Conservation (phyloP, 2,113 vertebrate species). For the Fregetta grallaria region DNA sequence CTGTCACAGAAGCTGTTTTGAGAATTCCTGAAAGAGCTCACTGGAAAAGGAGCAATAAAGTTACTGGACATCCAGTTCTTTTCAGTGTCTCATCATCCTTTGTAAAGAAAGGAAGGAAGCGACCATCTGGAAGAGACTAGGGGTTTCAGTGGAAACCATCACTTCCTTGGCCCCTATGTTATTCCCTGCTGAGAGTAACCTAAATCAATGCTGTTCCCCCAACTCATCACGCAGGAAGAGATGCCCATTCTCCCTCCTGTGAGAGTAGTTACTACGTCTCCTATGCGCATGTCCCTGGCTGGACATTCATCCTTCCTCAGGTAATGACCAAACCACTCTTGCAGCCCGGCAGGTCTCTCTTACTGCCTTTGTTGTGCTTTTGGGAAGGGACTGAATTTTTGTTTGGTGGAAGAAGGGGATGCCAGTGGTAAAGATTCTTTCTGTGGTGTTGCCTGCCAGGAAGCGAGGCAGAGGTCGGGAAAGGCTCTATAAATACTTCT, state of each 20-base stretch:
- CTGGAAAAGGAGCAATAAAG: neutral
- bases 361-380: neutral
- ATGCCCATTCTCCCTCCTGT: neutral
- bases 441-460: conserved; percentile 49
- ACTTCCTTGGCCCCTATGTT: neutral
- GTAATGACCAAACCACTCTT: neutral
- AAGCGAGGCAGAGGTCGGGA: conserved; percentile 40
- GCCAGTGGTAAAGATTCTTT: conserved; percentile 47
- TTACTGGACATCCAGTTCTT: neutral
- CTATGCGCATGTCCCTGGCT: neutral
- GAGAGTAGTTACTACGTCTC: neutral
- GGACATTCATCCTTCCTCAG: neutral
- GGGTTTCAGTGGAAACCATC: neutral
- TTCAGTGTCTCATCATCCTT: neutral
- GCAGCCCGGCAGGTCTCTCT: neutral
- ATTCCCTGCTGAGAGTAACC: neutral
- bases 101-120: neutral
- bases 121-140: neutral
- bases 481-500: conserved; percentile 53
- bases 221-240: neutral
- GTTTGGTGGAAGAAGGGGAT: conserved; percentile 3
- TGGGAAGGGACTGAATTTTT: neutral
- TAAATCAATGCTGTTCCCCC: neutral
- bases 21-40: neutral
- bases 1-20: neutral